Evolutionary conservation across 2,888 invertebrate species (phyloP).

Genomic region (Drosophila multiciliata): DNA sequence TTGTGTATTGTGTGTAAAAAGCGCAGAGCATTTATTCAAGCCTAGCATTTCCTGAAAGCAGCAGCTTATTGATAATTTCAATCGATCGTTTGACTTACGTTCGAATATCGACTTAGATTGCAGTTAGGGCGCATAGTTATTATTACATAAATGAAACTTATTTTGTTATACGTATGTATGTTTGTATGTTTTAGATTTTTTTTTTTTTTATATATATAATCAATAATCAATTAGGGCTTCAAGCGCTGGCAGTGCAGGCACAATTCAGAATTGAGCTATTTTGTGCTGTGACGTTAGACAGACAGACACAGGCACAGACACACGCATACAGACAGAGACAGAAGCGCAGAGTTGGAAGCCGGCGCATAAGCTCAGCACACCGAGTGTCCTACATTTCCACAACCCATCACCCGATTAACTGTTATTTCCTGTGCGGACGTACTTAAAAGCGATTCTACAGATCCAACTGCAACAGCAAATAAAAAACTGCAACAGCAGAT

Average conservation of each 20-base stretch:
- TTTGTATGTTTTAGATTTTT: constrained; percentile 41
- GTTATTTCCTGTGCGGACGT: constrained; percentile 77
- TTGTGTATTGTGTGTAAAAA: constrained; percentile 55
- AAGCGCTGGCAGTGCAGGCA: constrained; percentile 11
- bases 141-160: constrained; percentile 40
- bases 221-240: constrained; percentile 37
- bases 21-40: constrained; percentile 55
- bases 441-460: constrained; percentile 61
- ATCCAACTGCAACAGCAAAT: constrained; percentile 38
- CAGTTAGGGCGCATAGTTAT: constrained; percentile 37
- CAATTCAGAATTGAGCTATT: constrained; percentile 14
- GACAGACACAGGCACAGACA: constrained; percentile 18
- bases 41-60: constrained; percentile 46
- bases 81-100: constrained; percentile 20
- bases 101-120: constrained; percentile 22
- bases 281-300: constrained; percentile 26
- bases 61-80: constrained; percentile 26
- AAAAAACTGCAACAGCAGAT: constrained; percentile 37
- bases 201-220: constrained; percentile 28
- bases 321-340: constrained; percentile 12
- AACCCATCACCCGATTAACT: constrained; percentile 50
- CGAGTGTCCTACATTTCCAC: constrained; percentile 55
- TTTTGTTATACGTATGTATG: constrained; percentile 50
- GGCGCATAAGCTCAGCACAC: constrained; percentile 53
- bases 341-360: constrained; percentile 25